Evolutionary conservation across 2,797 vertebrate species (phyloP).

Genomic region (Microchirus variegatus): DNA sequence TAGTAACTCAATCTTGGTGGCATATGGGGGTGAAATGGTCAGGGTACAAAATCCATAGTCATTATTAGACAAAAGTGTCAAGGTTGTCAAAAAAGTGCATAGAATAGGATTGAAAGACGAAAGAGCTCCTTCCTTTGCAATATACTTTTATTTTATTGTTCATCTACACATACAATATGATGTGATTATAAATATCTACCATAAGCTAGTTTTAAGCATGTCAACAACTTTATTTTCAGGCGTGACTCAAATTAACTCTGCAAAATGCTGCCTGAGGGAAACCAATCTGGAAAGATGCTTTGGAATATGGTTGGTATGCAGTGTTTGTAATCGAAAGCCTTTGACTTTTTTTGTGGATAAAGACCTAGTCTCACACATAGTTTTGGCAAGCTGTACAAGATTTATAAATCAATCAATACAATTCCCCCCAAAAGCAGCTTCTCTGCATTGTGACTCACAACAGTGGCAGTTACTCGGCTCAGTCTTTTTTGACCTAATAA

Average conservation of each 20-base stretch:
- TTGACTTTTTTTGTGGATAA: not conserved
- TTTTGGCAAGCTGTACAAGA: not conserved
- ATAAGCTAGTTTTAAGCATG: too few species aligned
- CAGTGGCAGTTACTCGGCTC: not conserved
- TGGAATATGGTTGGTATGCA: not conserved
- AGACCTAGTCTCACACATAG: not conserved
- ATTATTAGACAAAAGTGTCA: too few species aligned
- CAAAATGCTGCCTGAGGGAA: not conserved
- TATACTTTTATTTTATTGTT: too few species aligned
- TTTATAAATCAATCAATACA: not conserved
- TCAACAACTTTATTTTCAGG: not conserved
- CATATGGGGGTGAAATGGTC: too few species aligned
- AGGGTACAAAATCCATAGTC: too few species aligned
- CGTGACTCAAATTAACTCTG: not conserved
- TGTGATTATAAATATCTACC: too few species aligned
- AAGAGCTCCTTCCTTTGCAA: too few species aligned
- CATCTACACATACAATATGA: too few species aligned
- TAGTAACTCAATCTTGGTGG: too few species aligned
- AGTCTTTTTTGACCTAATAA: not conserved
- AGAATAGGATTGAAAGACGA: too few species aligned
- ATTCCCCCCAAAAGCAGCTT: not conserved
- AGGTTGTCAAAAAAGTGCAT: too few species aligned
- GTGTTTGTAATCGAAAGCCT: constrained; percentile 2
- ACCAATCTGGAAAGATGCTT: not conserved
- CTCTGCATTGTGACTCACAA: not conserved